Evolutionary conservation across 1,140 invertebrate genomes (phyloP).

Genomic region (Amphibalanus amphitrite): DNA sequence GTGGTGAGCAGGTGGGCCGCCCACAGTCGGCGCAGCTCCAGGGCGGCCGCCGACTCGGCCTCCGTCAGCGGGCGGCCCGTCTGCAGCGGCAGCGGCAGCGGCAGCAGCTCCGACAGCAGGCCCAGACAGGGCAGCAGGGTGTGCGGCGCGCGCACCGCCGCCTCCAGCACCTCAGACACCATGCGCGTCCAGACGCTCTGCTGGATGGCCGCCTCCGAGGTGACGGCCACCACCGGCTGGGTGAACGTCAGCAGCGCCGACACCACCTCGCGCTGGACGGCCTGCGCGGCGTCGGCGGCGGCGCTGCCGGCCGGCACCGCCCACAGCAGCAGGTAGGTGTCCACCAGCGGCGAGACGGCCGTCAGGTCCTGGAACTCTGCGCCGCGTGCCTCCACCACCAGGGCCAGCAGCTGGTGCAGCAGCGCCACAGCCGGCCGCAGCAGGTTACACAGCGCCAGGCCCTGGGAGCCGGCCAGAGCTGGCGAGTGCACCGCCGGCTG

Average conservation of each 20-base stretch:
- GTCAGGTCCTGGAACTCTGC: slow-evolving; percentile 76
- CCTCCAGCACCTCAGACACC: slow-evolving; percentile 45
- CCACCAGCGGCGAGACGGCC: slow-evolving; percentile 56
- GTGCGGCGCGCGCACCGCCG: slow-evolving; percentile 42
- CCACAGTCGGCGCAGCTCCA: slow-evolving; percentile 75
- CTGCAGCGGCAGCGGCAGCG: slow-evolving; percentile 60
- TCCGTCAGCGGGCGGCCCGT: slow-evolving; percentile 35
- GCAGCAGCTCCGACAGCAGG: slow-evolving; percentile 67
- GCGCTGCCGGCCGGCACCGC: slow-evolving; percentile 49
- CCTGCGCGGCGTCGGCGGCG: slow-evolving; percentile 40
- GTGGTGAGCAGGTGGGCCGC: slow-evolving; percentile 78
- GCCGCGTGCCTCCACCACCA: slow-evolving; percentile 64
- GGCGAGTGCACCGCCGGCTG: slow-evolving; percentile 67
- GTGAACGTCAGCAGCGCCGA: slow-evolving; percentile 70
- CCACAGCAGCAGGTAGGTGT: slow-evolving; percentile 62
- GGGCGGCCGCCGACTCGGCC: slow-evolving; percentile 46
- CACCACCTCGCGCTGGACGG: slow-evolving; percentile 54
- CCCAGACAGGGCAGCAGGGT: slow-evolving; percentile 70
- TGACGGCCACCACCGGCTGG: slow-evolving; percentile 32
- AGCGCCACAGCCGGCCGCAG: slow-evolving; percentile 56
- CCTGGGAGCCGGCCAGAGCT: slow-evolving; percentile 52
- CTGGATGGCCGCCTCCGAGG: slow-evolving; percentile 41
- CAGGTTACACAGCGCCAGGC: slow-evolving; percentile 53
- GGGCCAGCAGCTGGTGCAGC: slow-evolving; percentile 55
- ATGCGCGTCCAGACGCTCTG: slow-evolving; percentile 75